A percentile compares a stretch with the other conserved stretches of the same genome.
phyloP scores from a whole-genome alignment of 2,888 invertebrate genomes.

The Cantharis rustica region DNA sequence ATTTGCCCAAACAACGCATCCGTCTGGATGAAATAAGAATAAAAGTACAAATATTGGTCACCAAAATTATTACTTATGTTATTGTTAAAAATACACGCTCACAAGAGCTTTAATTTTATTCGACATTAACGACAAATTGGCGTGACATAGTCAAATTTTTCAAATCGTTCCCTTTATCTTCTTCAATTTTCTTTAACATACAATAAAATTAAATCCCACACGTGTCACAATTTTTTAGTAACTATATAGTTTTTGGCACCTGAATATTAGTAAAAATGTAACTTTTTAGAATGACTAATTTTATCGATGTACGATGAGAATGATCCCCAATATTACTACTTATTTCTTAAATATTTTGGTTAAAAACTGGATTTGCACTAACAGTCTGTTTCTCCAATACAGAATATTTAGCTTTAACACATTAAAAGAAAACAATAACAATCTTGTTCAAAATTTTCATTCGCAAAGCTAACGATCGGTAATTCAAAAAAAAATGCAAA shows the following conservation, averaged over 20 bases:
- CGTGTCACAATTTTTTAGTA: constrained; percentile 44
- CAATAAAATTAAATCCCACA: constrained; percentile 12
- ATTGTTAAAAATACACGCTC: constrained; percentile 21
- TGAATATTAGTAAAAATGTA: constrained; percentile 51
- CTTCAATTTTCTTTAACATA: constrained; percentile 4
- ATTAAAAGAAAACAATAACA: background rate
- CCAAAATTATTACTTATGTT: constrained; percentile 32
- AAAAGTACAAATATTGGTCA: constrained; percentile 41
- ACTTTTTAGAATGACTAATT: constrained; percentile 53
- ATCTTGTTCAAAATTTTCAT: background rate
- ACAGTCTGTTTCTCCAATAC: constrained; percentile 1
- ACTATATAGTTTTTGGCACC: constrained; percentile 56
- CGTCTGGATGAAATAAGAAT: constrained; percentile 42
- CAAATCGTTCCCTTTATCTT: background rate
- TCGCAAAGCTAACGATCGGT: background rate
- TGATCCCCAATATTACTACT: constrained; percentile 46
- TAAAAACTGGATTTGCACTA: constrained; percentile 14
- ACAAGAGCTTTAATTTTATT: constrained; percentile 19
- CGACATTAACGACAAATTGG: constrained; percentile 20
- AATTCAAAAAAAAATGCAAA: too few relatives aligned
- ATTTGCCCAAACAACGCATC: constrained; percentile 9
- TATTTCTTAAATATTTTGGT: constrained; percentile 26
- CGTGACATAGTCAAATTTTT: constrained; percentile 2
- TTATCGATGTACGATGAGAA: constrained; percentile 53
- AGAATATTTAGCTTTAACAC: background rate